Conservation (phyloP, 2,113 vertebrate genomes). For the Garra rufa region DNA sequence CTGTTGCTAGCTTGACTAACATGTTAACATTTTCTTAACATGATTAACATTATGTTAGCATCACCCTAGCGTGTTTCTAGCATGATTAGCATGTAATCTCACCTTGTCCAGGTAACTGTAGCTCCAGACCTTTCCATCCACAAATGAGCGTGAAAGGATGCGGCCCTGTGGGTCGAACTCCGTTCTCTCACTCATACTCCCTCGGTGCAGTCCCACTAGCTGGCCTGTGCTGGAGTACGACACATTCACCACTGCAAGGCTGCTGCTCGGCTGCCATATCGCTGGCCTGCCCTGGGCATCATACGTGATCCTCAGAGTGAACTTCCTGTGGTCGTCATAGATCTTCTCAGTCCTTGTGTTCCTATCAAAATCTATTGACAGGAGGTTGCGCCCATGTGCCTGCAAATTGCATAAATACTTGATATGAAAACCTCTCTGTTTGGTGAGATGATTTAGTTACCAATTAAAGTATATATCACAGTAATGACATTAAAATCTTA, state of each 20-base stretch:
- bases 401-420: slow-evolving; percentile 57
- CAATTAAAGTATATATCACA: not conserved
- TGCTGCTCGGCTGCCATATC: slow-evolving; percentile 97
- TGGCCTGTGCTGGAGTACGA: slow-evolving; percentile 93
- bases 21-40: too few relatives aligned
- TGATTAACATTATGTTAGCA: too few relatives aligned
- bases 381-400: slow-evolving; percentile 94
- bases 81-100: slow-evolving; percentile 53
- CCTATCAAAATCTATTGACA: slow-evolving; percentile 97
- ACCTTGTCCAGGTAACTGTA: slow-evolving; percentile 98
- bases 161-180: slow-evolving; percentile 94
- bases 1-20: too few relatives aligned
- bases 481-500: not conserved
- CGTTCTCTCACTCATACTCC: slow-evolving; percentile 95
- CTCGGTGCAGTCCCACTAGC: slow-evolving; percentile 91
- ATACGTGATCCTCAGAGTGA: slow-evolving; percentile 95
- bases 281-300: slow-evolving; percentile 94
- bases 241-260: slow-evolving; percentile 94
- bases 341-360: slow-evolving; percentile 98
- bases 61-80: too few relatives aligned
- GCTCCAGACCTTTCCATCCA: slow-evolving; percentile 98
- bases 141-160: slow-evolving; percentile 90
- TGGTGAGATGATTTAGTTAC: not conserved
- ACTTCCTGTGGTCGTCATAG: slow-evolving; percentile 97
- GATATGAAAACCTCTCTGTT: not conserved